Conservation (phyloP, 2,888 invertebrate species). For the Leptinotarsa peninsularis region DNA sequence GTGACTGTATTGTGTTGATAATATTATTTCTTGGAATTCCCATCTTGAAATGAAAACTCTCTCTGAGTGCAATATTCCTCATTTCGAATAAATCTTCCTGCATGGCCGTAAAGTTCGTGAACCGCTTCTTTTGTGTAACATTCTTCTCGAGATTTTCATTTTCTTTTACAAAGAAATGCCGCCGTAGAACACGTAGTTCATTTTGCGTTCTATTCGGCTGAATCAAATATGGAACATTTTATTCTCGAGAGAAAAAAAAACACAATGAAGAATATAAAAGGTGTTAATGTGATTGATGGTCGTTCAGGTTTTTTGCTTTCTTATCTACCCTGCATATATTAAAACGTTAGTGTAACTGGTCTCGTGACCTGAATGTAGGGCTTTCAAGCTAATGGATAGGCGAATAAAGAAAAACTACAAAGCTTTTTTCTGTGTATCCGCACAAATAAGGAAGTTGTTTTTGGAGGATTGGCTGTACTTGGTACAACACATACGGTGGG, state of each 20-base stretch:
- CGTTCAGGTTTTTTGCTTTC: not conserved
- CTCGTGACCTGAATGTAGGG: not conserved
- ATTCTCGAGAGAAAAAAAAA: not conserved
- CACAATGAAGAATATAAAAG: slow-evolving; percentile 1
- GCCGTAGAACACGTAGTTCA: slow-evolving; percentile 12
- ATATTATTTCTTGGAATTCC: not conserved
- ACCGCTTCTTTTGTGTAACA: slow-evolving; percentile 17
- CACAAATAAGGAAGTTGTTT: not conserved
- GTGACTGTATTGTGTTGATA: not conserved
- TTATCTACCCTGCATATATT: slow-evolving; percentile 16
- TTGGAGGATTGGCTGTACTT: not conserved
- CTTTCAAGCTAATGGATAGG: not conserved
- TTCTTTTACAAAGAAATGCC: slow-evolving; percentile 13
- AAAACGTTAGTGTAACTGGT: slow-evolving; percentile 7
- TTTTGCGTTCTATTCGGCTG: slow-evolving; percentile 8
- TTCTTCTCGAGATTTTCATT: slow-evolving; percentile 14
- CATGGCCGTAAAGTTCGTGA: not conserved
- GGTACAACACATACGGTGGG: no score
- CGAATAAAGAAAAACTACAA: not conserved
- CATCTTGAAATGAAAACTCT: not conserved
- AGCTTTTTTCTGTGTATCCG: not conserved
- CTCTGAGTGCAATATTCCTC: not conserved
- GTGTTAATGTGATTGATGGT: slow-evolving; percentile 17
- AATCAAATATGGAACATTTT: slow-evolving; percentile 7
- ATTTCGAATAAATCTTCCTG: slow-evolving; percentile 6